phyloP scores from a whole-genome alignment of 2,113 vertebrate genomes.

The Gasterosteus nipponicus region DNA sequence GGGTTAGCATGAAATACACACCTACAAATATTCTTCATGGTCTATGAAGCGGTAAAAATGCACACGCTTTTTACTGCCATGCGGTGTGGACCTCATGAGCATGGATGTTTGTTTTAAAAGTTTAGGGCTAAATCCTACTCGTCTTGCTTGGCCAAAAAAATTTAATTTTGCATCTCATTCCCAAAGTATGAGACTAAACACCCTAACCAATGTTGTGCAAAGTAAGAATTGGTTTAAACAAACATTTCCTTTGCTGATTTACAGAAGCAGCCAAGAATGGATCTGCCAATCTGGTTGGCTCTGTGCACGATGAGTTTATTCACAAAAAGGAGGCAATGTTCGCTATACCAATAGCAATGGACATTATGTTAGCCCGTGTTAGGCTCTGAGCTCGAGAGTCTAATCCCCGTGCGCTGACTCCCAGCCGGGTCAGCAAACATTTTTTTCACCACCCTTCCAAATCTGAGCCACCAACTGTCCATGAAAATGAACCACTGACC shows the following conservation, averaged over 20 bases:
- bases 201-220: neutral
- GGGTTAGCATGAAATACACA: conserved; percentile 21
- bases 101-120: conserved; percentile 23
- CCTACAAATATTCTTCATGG: conserved; percentile 48
- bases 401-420: no score
- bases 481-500: neutral
- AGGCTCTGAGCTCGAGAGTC: neutral
- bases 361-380: neutral
- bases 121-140: conserved; percentile 15
- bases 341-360: neutral
- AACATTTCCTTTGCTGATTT: neutral
- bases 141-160: neutral
- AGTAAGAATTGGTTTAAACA: neutral
- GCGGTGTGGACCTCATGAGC: neutral
- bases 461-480: neutral
- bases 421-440: no score
- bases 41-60: conserved; percentile 33
- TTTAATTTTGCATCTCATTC: fast-evolving
- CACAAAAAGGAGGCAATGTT: neutral
- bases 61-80: conserved; percentile 1
- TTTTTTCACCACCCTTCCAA: no score
- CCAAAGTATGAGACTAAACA: neutral
- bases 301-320: neutral
- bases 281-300: neutral
- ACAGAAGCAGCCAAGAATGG: neutral